A percentile compares a stretch with the other conserved stretches of the same genome.
Conservation (phyloP, 2,797 vertebrate genomes). For the Enteromius thamalakanensis region DNA sequence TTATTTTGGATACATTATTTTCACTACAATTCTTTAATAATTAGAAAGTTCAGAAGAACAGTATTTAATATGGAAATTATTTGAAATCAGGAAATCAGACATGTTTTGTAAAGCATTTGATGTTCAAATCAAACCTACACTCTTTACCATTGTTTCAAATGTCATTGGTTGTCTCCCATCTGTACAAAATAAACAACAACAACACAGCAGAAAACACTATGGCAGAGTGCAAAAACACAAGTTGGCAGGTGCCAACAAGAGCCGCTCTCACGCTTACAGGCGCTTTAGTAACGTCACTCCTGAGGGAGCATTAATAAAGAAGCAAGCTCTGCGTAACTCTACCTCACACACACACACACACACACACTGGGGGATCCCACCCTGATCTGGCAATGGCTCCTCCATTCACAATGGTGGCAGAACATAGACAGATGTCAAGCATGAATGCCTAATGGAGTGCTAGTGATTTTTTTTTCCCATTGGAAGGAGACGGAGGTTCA, state of each 20-base stretch:
- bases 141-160: not conserved
- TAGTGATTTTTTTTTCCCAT: constrained; percentile 37
- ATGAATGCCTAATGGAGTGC: constrained; percentile 68
- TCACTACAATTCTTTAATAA: not conserved
- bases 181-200: constrained; percentile 31
- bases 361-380: constrained; percentile 51
- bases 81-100: not conserved
- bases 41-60: not conserved
- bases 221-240: not conserved
- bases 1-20: not conserved
- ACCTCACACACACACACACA: constrained; percentile 32
- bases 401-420: constrained; percentile 68
- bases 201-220: constrained; percentile 15
- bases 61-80: not conserved
- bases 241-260: constrained; percentile 49
- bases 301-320: constrained; percentile 61
- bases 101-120: not conserved
- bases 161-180: not conserved
- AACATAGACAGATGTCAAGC: constrained; percentile 79
- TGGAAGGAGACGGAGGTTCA: constrained; percentile 60
- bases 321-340: constrained; percentile 59
- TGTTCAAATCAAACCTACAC: not conserved
- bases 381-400: constrained; percentile 58
- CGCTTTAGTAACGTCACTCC: constrained; percentile 62
- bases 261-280: constrained; percentile 50